These are phyloP conservation scores for Coenonympha arcania DNA, from an alignment of 2,888 invertebrate genomes.

Conservation along the genomic window DNA sequence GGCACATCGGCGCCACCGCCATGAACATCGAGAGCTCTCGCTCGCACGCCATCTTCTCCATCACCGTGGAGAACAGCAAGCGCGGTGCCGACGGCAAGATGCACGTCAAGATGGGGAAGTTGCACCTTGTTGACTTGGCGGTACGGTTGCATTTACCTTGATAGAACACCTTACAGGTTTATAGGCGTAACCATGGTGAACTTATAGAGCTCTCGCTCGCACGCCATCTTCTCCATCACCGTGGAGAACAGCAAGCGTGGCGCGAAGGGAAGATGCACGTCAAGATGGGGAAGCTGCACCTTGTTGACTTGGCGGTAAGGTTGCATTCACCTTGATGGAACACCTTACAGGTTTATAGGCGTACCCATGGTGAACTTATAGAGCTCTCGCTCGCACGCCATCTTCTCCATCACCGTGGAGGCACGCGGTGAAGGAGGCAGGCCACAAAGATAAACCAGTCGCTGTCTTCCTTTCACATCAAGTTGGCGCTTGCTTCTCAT, in stretches of 20 bases:
- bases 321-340: neutral
- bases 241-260: constrained; percentile 95
- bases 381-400: too few relatives aligned
- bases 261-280: constrained; percentile 88
- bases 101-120: constrained; percentile 94
- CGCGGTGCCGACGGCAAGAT: constrained; percentile 85
- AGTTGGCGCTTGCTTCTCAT: too few relatives aligned
- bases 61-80: constrained; percentile 96
- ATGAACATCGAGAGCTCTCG: constrained; percentile 98
- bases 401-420: too few relatives aligned
- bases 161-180: neutral
- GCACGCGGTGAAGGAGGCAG: too few relatives aligned
- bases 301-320: constrained; percentile 95
- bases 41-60: constrained; percentile 98
- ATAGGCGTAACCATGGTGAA: constrained; percentile 95
- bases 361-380: too few relatives aligned
- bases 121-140: constrained; percentile 97
- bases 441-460: too few relatives aligned
- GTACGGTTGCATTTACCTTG: constrained; percentile 64
- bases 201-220: constrained; percentile 94
- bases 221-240: constrained; percentile 97
- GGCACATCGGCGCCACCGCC: constrained; percentile 84
- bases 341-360: too few relatives aligned
- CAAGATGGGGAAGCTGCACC: constrained; percentile 95
- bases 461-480: too few relatives aligned